Base-by-base conservation (phyloP, 1,140 invertebrate genomes). In the Drosophila suzukii region DNA sequence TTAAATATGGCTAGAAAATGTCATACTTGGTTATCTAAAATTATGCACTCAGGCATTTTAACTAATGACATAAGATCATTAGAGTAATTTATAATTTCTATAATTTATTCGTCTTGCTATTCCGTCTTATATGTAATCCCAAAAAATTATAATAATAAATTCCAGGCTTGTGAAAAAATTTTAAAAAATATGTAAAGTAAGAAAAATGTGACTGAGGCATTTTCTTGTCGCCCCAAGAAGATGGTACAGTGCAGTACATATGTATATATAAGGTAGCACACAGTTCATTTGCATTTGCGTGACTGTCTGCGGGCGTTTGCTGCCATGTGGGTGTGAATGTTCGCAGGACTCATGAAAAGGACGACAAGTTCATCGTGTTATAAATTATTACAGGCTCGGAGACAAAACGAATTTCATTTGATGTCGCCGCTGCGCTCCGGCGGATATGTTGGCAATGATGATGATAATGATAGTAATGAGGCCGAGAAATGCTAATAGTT, bases 321-420 rank as follows among this genome's bases (percentile, higher is more conserved):
- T 17, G 20, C 44, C 10, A 34, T 43, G 57, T 38, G 34, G 24
- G 36, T 57, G 57, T 24, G 46, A 50, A 30, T 47, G 47, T 59
- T 53, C 17, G 46, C 44, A 10, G 30, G 72, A 15, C 32, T 17
- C 32, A 32, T 34, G 41, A 4, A 11, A 6, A 7, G 36, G 73
- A 62, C 49, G 61, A 66, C 75, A 86, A 78, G 78, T 76, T 86
- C 66, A 78, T 78, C 78, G 77, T 82, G 58, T 75, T 50, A 68
- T 86, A 75, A 86, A 86, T 86, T 78, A 81, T 86, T 81, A 76
- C 78, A 75, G 41, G 49, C 57, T 59, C 75, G 63, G 53, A 70
- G 65, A 80, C 63, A 56, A 30, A 82, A 44, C 70, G 63, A 78
- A 79, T 83, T 83, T 72, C 56, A 59, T 73, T 82, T 67, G 70